A percentile compares a stretch with the other conserved stretches of the same genome.
phyloP scores from a whole-genome alignment of 2,888 invertebrate genomes.

The Pterobdella sp. region DNA sequence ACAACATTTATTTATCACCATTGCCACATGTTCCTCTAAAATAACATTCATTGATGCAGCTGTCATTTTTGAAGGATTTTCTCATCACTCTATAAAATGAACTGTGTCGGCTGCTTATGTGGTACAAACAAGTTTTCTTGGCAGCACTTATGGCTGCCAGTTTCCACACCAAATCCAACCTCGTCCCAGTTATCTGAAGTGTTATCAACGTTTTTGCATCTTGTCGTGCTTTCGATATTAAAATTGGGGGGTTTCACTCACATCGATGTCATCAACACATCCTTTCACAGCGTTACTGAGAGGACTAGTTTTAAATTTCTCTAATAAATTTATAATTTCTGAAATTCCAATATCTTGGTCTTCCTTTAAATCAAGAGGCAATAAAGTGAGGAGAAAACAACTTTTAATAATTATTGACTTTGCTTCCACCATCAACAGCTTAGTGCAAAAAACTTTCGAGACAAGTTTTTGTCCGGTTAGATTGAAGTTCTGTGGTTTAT shows the following conservation, averaged over 20 bases:
- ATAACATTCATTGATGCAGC: conserved; percentile 30
- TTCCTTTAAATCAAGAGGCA: background rate
- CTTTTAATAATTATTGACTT: conserved; percentile 5
- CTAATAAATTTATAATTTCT: background rate
- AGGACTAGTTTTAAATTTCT: background rate
- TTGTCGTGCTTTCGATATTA: conserved; percentile 3
- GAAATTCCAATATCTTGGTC: background rate
- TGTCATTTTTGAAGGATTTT: conserved; percentile 14
- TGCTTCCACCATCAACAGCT: conserved; percentile 3
- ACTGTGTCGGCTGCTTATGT: conserved; percentile 2
- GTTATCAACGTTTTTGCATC: too few relatives aligned
- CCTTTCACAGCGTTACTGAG: conserved; percentile 22
- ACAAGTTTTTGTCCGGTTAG: background rate
- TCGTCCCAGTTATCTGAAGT: background rate
- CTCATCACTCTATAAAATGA: background rate
- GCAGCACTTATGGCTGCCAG: conserved; percentile 27
- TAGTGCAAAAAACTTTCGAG: background rate
- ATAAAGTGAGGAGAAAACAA: background rate
- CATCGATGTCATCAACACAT: conserved; percentile 31
- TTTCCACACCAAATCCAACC: conserved; percentile 14
- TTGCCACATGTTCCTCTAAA: conserved; percentile 24
- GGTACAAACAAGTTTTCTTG: conserved; percentile 26
- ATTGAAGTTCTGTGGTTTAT: conserved; percentile 12
- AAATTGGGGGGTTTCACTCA: background rate
- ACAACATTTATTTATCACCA: conserved; percentile 14